Conservation (phyloP, 2,888 invertebrate species). For the Aspidapion aeneum region DNA sequence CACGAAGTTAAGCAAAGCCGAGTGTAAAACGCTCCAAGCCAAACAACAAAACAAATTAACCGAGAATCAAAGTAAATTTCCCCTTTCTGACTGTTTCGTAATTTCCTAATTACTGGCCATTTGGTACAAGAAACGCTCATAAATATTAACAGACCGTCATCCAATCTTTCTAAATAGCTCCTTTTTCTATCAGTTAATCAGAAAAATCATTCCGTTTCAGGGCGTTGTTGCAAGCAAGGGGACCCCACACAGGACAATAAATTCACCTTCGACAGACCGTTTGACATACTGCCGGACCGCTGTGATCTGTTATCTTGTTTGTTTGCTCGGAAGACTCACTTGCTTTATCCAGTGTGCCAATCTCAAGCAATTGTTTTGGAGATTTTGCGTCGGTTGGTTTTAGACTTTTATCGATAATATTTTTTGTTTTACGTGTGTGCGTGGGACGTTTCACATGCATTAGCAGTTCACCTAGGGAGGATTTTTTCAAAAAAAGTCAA, state of each 20-base stretch:
- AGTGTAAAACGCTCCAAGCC: too few relatives aligned
- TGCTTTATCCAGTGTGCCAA: constrained; percentile 23
- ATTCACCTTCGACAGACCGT: neutral
- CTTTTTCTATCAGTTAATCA: neutral
- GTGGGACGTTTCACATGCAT: too few relatives aligned
- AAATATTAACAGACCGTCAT: too few relatives aligned
- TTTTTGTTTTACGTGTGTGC: too few relatives aligned
- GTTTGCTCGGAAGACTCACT: constrained; percentile 21
- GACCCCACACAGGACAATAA: neutral
- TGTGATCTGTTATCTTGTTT: constrained; percentile 25
- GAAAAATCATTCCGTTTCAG: neutral
- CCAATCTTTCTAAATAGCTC: neutral
- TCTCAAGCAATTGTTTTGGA: neutral
- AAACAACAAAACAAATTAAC: too few relatives aligned
- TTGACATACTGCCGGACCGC: constrained; percentile 17
- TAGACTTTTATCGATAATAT: too few relatives aligned
- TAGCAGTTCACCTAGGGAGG: too few relatives aligned
- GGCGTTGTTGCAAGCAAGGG: neutral
- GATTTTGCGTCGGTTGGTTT: neutral
- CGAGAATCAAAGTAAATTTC: too few relatives aligned
- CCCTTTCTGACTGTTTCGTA: neutral
- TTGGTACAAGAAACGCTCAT: neutral
- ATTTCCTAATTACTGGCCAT: neutral
- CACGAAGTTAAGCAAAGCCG: too few relatives aligned
- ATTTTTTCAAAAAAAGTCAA: too few relatives aligned